These are phyloP conservation scores for Emydoidea blandingii DNA, from an alignment of 2,797 vertebrate species.

Conservation along the genomic window DNA sequence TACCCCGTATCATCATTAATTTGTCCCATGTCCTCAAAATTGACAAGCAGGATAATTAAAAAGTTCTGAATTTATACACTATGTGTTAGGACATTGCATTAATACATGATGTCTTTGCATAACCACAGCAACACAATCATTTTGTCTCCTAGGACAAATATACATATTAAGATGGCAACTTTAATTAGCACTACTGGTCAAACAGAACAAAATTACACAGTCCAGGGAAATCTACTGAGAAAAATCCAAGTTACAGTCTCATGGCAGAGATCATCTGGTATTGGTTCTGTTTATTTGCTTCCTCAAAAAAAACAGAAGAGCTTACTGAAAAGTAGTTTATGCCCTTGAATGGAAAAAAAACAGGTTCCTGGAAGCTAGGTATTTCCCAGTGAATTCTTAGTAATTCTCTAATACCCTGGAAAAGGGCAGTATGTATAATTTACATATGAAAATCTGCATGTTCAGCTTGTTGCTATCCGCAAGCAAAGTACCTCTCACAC, in stretches of 20 bases:
- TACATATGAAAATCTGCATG: neutral
- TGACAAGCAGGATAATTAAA: neutral
- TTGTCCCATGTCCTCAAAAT: neutral
- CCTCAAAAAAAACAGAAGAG: neutral
- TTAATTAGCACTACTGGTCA: neutral
- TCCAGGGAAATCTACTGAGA: neutral
- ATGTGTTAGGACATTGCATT: fast-evolving
- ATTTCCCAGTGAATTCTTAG: neutral
- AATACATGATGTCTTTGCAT: fast-evolving
- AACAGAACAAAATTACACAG: neutral
- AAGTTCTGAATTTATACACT: neutral
- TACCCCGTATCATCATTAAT: neutral
- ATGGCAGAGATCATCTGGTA: fast-evolving
- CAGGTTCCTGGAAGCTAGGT: neutral
- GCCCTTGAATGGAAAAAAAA: neutral
- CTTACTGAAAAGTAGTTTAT: neutral
- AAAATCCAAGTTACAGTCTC: fast-evolving
- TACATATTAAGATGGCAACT: neutral
- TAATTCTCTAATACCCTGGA: neutral
- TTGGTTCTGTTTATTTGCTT: neutral
- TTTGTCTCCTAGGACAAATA: neutral
- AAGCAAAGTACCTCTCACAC: neutral
- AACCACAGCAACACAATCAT: neutral
- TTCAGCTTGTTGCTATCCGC: neutral
- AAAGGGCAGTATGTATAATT: neutral